Conservation (phyloP, 2,888 invertebrate species). For the Autographa gamma region DNA sequence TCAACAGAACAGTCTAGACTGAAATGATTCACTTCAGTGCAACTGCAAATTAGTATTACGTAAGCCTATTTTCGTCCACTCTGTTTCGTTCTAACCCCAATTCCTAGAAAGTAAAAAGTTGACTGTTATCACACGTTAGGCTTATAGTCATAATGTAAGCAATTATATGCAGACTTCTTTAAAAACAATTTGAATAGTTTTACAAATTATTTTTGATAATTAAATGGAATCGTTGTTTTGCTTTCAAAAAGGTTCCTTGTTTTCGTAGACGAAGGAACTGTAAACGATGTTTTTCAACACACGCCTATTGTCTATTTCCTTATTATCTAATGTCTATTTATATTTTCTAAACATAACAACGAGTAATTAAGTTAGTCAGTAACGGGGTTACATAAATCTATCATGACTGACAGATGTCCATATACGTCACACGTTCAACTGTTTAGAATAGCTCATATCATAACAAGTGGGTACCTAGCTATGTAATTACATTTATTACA, state of each 20-base stretch:
- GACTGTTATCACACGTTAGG: not conserved
- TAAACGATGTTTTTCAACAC: not conserved
- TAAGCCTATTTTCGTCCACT: not conserved
- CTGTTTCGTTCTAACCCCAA: constrained; percentile 1
- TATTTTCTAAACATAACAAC: constrained; percentile 15
- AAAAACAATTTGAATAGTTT: no score
- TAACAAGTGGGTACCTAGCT: constrained; percentile 26
- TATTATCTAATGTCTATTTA: constrained; percentile 1
- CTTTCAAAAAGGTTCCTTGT: no score
- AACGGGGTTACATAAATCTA: constrained; percentile 34
- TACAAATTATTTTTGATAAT: no score
- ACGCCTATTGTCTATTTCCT: not conserved
- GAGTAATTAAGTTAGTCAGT: constrained; percentile 35
- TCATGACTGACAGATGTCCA: constrained; percentile 44
- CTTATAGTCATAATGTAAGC: no score
- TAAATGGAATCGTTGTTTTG: no score
- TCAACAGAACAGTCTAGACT: not conserved
- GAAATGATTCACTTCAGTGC: constrained; percentile 3
- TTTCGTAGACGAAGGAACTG: no score
- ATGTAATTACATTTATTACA: constrained; percentile 46
- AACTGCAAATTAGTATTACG: constrained; percentile 1
- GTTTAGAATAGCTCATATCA: constrained; percentile 40
- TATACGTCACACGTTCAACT: constrained; percentile 30
- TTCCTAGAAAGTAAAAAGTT: constrained; percentile 3
- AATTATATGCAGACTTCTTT: not conserved